Evolutionary conservation across 2,797 vertebrate genomes (phyloP), one percentile per base, ranked within the genome.

Genomic region (Mastacembelus armatus): DNA sequence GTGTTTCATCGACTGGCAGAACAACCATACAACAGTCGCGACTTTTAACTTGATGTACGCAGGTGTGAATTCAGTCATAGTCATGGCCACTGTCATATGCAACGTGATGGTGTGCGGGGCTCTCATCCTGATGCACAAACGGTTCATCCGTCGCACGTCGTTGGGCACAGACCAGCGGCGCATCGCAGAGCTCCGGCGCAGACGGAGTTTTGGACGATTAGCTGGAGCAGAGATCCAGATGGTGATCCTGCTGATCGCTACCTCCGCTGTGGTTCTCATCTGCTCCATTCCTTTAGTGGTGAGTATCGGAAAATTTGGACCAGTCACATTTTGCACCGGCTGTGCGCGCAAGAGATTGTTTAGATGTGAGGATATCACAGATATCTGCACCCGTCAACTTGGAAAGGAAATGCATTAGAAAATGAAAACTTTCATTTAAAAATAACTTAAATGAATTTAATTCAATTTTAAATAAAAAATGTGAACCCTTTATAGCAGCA

Each of bases 221-320:
- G 96, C 96, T 0, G 97, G 94, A 4, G 96, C 95, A 0, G 98
- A 99, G 93, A 96, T 99, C 90, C 98, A 97, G 87, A 99, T 99
- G 98, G 96, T 98, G 80, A 97, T 98, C 85, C 76, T 99, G 61
- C 96, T 99, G 2, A 97, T 97, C 54, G 95, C 95, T 19, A 99
- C 97, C 56, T 98, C 97, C 1, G 88, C 90, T 30, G 96, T 99
- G 74, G 93, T 99, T 38, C 94, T 99, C 66, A 95, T 96, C 92
- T 99, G 98, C 91, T 99, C 98, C 88, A 98, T 96, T 90, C 97
- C 98, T 27, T 93, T 99, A 29, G 94, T 99, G 95, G 98, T 99
- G 85, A 97, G 97, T 91, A 33, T 4, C 7, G 22, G 33, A 18
- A 18, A 21, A 10, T 15, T 3, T 0, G 2, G 1, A 5, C 15